Conservation (phyloP, 2,113 vertebrate genomes). For the Agelaius phoeniceus region DNA sequence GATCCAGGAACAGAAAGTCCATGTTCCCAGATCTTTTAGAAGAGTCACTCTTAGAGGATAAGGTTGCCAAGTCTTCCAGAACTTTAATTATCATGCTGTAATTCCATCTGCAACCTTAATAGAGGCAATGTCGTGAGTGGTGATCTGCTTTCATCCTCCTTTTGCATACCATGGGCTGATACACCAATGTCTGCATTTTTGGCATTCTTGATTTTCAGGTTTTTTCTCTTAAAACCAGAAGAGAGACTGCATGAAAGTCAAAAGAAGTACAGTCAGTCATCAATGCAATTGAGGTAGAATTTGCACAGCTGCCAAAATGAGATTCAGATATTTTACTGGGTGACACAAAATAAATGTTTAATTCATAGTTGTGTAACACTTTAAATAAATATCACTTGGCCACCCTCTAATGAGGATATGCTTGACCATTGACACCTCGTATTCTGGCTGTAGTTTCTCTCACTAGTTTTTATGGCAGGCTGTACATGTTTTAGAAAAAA, state of each 20-base stretch:
- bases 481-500: neutral
- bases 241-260: neutral
- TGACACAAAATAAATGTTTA: constrained; percentile 54
- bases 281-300: neutral
- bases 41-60: neutral
- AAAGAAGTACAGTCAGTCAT: neutral
- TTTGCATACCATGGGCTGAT: neutral
- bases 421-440: constrained; percentile 35
- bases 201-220: constrained; percentile 8
- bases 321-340: constrained; percentile 43
- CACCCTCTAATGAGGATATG: constrained; percentile 32
- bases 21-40: neutral
- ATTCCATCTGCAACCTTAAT: constrained; percentile 9
- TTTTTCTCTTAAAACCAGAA: neutral
- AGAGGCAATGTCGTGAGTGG: neutral
- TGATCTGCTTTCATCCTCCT: neutral
- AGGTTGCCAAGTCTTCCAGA: neutral
- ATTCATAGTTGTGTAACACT: constrained; percentile 20
- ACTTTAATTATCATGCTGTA: neutral
- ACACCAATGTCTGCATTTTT: neutral
- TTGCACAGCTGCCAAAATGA: constrained; percentile 50
- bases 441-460: constrained; percentile 13
- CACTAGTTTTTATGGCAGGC: neutral
- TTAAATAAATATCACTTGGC: constrained; percentile 43
- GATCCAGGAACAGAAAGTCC: neutral